phyloP scores from a whole-genome alignment of 2,797 vertebrate species.

The Sebastes ruberrimus region DNA sequence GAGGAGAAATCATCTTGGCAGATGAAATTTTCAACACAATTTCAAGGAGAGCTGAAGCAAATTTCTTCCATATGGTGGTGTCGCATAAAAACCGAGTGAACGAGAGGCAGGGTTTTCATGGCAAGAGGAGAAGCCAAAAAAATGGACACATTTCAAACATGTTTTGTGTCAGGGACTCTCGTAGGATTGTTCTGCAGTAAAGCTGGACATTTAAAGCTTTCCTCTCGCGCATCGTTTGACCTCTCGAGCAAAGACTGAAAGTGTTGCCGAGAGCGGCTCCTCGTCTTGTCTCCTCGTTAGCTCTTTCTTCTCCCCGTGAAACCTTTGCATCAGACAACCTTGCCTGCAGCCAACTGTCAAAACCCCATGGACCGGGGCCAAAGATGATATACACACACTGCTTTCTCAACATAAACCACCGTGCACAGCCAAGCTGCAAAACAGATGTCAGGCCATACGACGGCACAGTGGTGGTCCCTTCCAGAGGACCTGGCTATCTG shows the following conservation, averaged over 20 bases:
- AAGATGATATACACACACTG: slow-evolving; percentile 76
- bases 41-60: slow-evolving; percentile 63
- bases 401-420: slow-evolving; percentile 73
- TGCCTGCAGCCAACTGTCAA: slow-evolving; percentile 72
- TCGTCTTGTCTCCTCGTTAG: slow-evolving; percentile 9
- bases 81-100: slow-evolving; percentile 32
- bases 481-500: slow-evolving; percentile 51
- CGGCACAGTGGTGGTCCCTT: slow-evolving; percentile 66
- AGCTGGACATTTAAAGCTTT: slow-evolving; percentile 41
- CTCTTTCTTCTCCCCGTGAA: slow-evolving; percentile 41
- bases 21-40: slow-evolving; percentile 59
- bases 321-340: slow-evolving; percentile 54
- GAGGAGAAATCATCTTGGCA: slow-evolving; percentile 60
- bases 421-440: slow-evolving; percentile 76
- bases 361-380: slow-evolving; percentile 66
- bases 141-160: slow-evolving; percentile 43
- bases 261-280: slow-evolving; percentile 9
- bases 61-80: slow-evolving; percentile 75
- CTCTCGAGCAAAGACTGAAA: slow-evolving; percentile 16
- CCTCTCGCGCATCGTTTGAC: slow-evolving; percentile 11
- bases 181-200: slow-evolving; percentile 19
- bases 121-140: slow-evolving; percentile 11
- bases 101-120: slow-evolving; percentile 14
- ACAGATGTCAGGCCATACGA: slow-evolving; percentile 76
- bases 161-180: slow-evolving; percentile 32